Conservation (phyloP, 2,113 vertebrate genomes). For the Alectura lathami region DNA sequence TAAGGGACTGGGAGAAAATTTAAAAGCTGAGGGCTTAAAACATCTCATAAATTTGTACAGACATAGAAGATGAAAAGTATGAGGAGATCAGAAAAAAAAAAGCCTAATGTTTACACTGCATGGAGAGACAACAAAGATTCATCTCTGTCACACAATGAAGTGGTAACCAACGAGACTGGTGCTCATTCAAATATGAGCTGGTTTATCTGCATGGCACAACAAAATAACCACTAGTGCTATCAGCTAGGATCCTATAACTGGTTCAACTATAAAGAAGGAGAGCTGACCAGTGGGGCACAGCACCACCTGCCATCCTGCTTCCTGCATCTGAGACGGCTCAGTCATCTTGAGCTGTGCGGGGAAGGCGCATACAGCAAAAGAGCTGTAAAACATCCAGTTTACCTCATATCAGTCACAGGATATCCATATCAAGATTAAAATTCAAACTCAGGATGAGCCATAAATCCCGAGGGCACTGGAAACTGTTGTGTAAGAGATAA, state of each 20-base stretch:
- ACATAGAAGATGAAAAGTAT: background rate
- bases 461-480: background rate
- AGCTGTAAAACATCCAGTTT: background rate
- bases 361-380: background rate
- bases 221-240: background rate
- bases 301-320: background rate
- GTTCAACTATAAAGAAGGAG: background rate
- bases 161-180: background rate
- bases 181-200: background rate
- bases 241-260: background rate
- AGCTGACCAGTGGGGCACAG: background rate
- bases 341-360: background rate
- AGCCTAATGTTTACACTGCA: background rate
- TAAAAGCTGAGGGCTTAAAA: background rate
- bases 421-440: constrained; percentile 10
- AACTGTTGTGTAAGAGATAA: background rate
- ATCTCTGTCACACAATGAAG: background rate
- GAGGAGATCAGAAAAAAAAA: background rate
- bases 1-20: background rate
- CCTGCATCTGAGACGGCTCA: background rate
- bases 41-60: background rate
- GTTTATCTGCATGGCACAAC: background rate
- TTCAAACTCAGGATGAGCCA: background rate
- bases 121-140: background rate
- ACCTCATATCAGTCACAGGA: background rate